Evolutionary conservation across 1,140 invertebrate genomes (phyloP).

Genomic region (Lepidurus arcticus): DNA sequence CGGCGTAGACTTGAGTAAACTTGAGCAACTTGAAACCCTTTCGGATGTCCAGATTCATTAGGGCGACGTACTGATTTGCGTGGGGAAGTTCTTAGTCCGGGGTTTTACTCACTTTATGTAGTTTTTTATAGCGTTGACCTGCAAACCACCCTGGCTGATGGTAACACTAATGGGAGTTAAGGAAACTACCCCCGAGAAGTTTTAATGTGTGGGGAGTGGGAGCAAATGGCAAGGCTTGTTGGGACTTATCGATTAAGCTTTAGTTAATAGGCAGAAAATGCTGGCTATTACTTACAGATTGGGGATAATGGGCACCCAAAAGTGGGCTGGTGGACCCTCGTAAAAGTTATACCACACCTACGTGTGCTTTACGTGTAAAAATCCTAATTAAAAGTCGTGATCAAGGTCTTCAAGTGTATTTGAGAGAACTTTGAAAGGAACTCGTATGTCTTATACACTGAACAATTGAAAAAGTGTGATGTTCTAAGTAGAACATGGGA

Average conservation of each 20-base stretch:
- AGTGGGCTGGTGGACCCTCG: background rate
- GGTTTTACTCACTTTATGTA: background rate
- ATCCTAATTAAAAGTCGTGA: too few relatives aligned
- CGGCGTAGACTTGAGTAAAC: background rate
- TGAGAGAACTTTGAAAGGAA: too few relatives aligned
- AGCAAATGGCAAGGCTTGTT: background rate
- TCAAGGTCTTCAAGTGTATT: too few relatives aligned
- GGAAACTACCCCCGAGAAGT: background rate
- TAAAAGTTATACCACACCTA: background rate
- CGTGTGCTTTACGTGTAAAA: background rate
- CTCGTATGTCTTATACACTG: too few relatives aligned
- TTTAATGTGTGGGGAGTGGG: background rate
- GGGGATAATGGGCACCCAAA: background rate
- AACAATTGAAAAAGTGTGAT: too few relatives aligned
- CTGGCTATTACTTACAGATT: conserved; percentile 9
- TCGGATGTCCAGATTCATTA: conserved; percentile 9
- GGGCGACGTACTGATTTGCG: background rate
- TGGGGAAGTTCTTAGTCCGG: background rate
- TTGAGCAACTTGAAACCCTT: background rate
- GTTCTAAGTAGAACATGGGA: too few relatives aligned
- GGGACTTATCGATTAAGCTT: conserved; percentile 11
- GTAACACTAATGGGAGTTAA: background rate
- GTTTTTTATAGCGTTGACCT: background rate
- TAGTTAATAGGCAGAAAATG: background rate
- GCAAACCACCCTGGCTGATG: background rate